Conservation (phyloP, 2,888 invertebrate genomes). For the Catocala sponsa region DNA sequence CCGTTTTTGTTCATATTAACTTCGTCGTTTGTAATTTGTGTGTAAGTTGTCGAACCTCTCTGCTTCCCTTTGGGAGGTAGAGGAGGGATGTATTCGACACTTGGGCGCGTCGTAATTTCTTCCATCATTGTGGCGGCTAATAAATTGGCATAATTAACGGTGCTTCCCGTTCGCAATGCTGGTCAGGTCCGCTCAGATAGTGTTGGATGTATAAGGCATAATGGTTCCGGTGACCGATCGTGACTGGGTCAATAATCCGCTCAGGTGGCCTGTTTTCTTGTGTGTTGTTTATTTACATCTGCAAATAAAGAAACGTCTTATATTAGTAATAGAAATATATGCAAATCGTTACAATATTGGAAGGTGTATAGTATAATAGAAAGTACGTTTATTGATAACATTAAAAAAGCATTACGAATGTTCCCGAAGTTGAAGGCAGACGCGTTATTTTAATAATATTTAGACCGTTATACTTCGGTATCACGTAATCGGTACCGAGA, state of each 20-base stretch:
- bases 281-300: slow-evolving; percentile 73
- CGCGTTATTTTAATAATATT: too few species aligned
- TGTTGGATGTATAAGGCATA: slow-evolving; percentile 83
- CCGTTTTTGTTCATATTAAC: slow-evolving; percentile 67
- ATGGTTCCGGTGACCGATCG: slow-evolving; percentile 81
- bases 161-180: slow-evolving; percentile 72
- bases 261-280: slow-evolving; percentile 65
- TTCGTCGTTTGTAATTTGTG: slow-evolving; percentile 78
- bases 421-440: too few species aligned
- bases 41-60: slow-evolving; percentile 80
- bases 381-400: too few species aligned
- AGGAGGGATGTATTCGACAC: slow-evolving; percentile 85
- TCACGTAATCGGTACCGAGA: too few species aligned
- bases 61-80: slow-evolving; percentile 88
- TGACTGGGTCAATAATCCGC: slow-evolving; percentile 80
- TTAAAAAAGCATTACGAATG: too few species aligned
- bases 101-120: slow-evolving; percentile 82
- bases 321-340: slow-evolving; percentile 1
- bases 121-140: slow-evolving; percentile 81
- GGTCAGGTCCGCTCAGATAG: slow-evolving; percentile 78
- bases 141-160: slow-evolving; percentile 85
- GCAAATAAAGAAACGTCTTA: slow-evolving; percentile 64
- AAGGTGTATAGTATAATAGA: too few species aligned
- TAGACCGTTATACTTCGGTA: too few species aligned
- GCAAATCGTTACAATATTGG: too few species aligned